Percentiles rank a stretch among this genome's conserved stretches.
Conservation (phyloP, 2,113 vertebrate genomes). For the Cricetomys ansorgei region DNA sequence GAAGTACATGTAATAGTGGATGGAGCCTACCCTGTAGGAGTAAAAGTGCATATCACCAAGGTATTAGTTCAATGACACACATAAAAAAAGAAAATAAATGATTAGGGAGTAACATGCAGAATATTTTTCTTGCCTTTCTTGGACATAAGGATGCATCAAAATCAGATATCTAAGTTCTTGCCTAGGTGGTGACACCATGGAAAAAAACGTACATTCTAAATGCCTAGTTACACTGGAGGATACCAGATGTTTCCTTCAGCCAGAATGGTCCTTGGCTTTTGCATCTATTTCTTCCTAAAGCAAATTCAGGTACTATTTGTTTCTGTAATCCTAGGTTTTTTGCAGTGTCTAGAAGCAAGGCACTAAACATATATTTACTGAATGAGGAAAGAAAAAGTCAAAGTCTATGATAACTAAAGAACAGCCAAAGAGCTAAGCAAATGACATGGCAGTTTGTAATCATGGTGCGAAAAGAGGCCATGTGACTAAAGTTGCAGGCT, state of each 20-base stretch:
- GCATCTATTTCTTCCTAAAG: not conserved
- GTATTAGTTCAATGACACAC: not conserved
- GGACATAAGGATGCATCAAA: conserved; percentile 19
- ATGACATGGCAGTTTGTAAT: not conserved
- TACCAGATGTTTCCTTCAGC: not conserved
- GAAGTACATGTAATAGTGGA: not conserved
- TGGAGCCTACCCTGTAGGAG: not conserved
- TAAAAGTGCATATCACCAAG: not conserved
- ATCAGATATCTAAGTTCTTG: not conserved
- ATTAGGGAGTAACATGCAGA: conserved; percentile 9
- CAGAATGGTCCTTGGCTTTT: not conserved
- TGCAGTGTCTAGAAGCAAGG: not conserved
- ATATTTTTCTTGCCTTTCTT: not conserved
- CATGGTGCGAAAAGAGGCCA: not conserved
- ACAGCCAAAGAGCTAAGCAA: conserved; percentile 39
- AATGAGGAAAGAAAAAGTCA: not conserved
- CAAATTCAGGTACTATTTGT: not conserved
- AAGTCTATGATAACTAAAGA: not conserved
- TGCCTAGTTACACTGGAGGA: not conserved
- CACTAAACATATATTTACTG: not conserved
- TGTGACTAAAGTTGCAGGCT: not conserved
- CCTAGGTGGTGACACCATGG: not conserved
- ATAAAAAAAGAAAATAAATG: conserved; percentile 19
- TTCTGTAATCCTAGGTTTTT: not conserved
- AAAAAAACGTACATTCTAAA: conserved; percentile 13